A percentile compares a stretch with the other conserved stretches of the same genome.
These are phyloP conservation scores for Ormyrus pomaceus DNA, from an alignment of 2,888 invertebrate genomes.

Conservation along the genomic window DNA sequence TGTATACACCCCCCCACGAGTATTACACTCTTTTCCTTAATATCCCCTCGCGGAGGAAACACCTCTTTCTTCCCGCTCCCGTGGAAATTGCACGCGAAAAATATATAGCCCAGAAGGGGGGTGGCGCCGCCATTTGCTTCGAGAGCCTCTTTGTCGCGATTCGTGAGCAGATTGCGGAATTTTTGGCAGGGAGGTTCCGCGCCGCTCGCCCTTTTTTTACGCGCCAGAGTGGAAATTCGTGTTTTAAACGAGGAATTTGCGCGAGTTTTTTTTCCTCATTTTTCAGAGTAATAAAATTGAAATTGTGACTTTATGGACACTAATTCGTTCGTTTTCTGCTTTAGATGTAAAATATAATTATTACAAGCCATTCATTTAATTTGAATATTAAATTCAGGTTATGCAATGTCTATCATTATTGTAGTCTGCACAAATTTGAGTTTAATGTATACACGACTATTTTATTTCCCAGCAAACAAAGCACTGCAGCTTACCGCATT, in stretches of 20 bases:
- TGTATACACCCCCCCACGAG: constrained; percentile 1
- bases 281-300: too few relatives aligned
- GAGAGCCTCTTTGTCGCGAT: not conserved
- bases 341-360: too few relatives aligned
- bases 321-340: too few relatives aligned
- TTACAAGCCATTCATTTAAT: too few relatives aligned
- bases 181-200: constrained; percentile 3
- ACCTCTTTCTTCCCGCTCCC: constrained; percentile 13
- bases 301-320: too few relatives aligned
- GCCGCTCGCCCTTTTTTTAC: not conserved
- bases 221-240: too few relatives aligned
- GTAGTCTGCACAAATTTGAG: too few relatives aligned
- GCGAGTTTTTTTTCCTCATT: not conserved
- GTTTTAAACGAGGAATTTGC: not conserved
- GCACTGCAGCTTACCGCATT: too few relatives aligned
- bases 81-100: constrained; percentile 20
- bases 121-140: not conserved
- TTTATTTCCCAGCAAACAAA: too few relatives aligned
- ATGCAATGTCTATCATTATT: too few relatives aligned
- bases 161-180: not conserved
- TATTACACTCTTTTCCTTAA: constrained; percentile 52
- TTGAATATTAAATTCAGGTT: too few relatives aligned
- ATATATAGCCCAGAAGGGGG: not conserved
- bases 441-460: too few relatives aligned
- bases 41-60: constrained; percentile 39